A percentile compares a stretch with the other conserved stretches of the same genome.
Conservation (phyloP, 2,113 vertebrate species). For the Syngnathus scovelli region DNA sequence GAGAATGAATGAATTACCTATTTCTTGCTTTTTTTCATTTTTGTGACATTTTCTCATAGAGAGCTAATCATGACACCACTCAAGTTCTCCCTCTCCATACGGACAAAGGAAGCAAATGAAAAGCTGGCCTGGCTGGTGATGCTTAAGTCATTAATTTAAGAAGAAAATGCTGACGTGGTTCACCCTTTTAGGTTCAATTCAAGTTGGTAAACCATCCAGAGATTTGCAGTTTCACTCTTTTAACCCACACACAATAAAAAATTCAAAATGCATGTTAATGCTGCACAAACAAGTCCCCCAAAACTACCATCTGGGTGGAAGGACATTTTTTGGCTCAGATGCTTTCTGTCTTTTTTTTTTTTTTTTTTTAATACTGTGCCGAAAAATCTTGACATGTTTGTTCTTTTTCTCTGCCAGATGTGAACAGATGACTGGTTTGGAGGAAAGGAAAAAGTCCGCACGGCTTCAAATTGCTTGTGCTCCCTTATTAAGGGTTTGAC, state of each 20-base stretch:
- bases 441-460: not conserved
- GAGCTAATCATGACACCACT: constrained; percentile 22
- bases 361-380: not conserved
- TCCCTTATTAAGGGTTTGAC: not conserved
- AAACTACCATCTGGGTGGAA: not conserved
- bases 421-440: not conserved
- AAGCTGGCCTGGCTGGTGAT: constrained; percentile 1
- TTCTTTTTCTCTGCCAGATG: not conserved
- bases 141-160: constrained; percentile 29
- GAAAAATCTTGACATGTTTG: not conserved
- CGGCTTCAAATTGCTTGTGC: not conserved
- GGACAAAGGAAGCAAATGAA: constrained; percentile 9
- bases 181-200: constrained; percentile 10
- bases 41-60: constrained; percentile 28
- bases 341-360: not conserved
- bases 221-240: constrained; percentile 54
- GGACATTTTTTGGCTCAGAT: not conserved
- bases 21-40: constrained; percentile 41
- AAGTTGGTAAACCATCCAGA: constrained; percentile 40
- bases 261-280: constrained; percentile 60
- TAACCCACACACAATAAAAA: constrained; percentile 51
- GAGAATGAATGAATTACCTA: constrained; percentile 43
- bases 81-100: not conserved
- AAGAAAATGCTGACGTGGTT: constrained; percentile 2
- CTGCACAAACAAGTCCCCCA: not conserved